Percentiles rank a stretch among this genome's conserved stretches.
Conservation (phyloP, 92 coral and sea anemone species). For the Bergia sp. region DNA sequence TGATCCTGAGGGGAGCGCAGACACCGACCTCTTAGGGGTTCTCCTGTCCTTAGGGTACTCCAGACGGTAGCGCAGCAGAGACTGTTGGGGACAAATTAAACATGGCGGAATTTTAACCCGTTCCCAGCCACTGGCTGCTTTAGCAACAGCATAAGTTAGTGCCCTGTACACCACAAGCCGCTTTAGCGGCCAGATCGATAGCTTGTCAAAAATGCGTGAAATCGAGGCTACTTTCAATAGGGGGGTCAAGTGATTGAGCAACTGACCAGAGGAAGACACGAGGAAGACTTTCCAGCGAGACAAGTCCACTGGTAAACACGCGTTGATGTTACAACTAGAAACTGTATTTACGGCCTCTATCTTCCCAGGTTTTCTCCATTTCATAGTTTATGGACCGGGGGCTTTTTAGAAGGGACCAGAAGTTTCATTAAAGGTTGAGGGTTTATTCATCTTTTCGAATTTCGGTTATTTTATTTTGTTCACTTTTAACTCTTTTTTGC, state of each 20-base stretch:
- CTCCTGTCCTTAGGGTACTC: constrained; percentile 37
- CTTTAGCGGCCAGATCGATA: no score
- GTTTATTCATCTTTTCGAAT: background rate
- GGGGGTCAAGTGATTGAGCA: no score
- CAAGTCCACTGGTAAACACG: background rate
- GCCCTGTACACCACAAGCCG: no score
- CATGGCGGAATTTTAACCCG: background rate
- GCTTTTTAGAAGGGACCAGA: background rate
- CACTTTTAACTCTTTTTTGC: background rate
- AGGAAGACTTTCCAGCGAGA: background rate
- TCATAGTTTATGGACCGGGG: constrained; percentile 35
- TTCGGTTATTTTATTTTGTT: background rate
- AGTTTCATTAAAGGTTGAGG: background rate
- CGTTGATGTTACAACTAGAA: background rate
- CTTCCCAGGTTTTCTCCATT: background rate
- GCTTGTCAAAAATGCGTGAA: no score
- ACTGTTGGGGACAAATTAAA: background rate
- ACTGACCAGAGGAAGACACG: no score
- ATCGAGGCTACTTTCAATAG: background rate
- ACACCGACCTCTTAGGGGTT: constrained; percentile 54
- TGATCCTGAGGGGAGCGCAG: constrained; percentile 39
- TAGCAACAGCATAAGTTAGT: no score
- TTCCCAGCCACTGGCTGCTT: no score
- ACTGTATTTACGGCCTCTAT: background rate
- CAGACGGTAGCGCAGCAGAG: constrained; percentile 18